These are phyloP conservation scores for Brachyhypopomus occidentalis DNA, from an alignment of 2,113 vertebrate genomes.

Conservation along the genomic window DNA sequence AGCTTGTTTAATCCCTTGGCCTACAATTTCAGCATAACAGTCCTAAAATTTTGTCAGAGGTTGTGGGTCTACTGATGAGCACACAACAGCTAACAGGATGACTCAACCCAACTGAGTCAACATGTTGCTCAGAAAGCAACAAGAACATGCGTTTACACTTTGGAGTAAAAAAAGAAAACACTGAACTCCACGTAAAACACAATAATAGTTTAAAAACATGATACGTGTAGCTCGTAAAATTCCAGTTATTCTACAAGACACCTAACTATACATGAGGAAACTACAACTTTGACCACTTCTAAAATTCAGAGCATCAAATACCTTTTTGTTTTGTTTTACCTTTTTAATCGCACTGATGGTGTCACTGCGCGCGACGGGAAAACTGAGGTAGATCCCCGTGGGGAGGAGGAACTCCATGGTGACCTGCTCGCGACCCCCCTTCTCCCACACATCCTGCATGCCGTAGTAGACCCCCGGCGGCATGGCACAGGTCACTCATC, in stretches of 20 bases:
- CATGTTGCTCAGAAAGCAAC: too few relatives aligned
- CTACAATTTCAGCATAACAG: not conserved
- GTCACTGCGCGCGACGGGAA: slow-evolving; percentile 84
- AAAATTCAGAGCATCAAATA: not conserved
- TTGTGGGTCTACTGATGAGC: not conserved
- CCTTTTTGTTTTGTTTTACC: slow-evolving; percentile 67
- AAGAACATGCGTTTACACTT: too few relatives aligned
- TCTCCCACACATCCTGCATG: slow-evolving; percentile 91
- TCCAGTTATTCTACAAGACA: too few relatives aligned
- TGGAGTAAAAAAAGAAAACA: not conserved
- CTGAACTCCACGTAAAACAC: not conserved
- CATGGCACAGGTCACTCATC: slow-evolving; percentile 84
- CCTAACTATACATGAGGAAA: too few relatives aligned
- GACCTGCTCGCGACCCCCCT: slow-evolving; percentile 83
- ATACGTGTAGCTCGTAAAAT: too few relatives aligned
- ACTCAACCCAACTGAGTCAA: not conserved
- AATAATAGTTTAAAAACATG: not conserved
- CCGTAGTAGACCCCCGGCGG: slow-evolving; percentile 93
- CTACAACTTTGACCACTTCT: not conserved
- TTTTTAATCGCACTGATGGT: slow-evolving; percentile 91
- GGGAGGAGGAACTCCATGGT: slow-evolving; percentile 93
- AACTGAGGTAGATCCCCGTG: slow-evolving; percentile 92
- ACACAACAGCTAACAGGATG: not conserved
- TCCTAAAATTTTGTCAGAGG: not conserved
- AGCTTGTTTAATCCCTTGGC: not conserved